These are phyloP conservation scores for Drosophila mojavensis DNA, from an alignment of 1,140 invertebrate genomes.

Conservation along the genomic window DNA sequence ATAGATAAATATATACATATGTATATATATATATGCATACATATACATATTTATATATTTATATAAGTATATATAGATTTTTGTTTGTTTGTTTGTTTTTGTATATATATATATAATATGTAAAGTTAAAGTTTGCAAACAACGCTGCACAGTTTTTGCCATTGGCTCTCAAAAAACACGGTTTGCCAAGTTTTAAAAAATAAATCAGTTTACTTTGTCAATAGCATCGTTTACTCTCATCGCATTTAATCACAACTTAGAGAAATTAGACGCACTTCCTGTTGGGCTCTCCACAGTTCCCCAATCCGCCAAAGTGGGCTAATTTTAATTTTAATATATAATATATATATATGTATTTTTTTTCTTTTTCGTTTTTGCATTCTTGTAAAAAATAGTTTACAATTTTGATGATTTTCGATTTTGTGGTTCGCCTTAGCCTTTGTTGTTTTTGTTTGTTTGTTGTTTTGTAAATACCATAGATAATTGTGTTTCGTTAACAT, in stretches of 20 bases:
- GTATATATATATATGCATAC: conserved; percentile 19
- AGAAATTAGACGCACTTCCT: conserved; percentile 70
- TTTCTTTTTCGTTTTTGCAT: conserved; percentile 23
- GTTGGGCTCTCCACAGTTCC: conserved; percentile 7
- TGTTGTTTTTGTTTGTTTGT: conserved; percentile 19
- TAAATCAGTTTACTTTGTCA: conserved; percentile 76
- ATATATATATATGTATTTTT: conserved; percentile 5
- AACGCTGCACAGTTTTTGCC: conserved; percentile 60
- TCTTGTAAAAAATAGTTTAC: conserved; percentile 79
- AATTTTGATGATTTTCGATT: conserved; percentile 63
- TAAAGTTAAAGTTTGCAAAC: conserved; percentile 55
- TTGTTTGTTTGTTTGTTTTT: conserved; percentile 2
- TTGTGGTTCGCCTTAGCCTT: conserved; percentile 16
- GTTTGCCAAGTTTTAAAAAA: conserved; percentile 73
- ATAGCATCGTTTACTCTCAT: conserved; percentile 58
- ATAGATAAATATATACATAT: conserved; percentile 56
- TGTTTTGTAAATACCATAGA: conserved; percentile 74
- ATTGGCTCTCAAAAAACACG: conserved; percentile 72
- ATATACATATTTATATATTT: conserved; percentile 14
- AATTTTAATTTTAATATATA: conserved; percentile 8
- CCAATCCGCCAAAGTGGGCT: conserved; percentile 41
- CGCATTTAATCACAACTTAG: conserved; percentile 76
- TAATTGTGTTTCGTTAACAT: conserved; percentile 78
- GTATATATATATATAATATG: conserved; percentile 53
- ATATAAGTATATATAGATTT: conserved; percentile 58